Base-by-base conservation (phyloP, 2,797 vertebrate species). In the Phataginus tricuspis region DNA sequence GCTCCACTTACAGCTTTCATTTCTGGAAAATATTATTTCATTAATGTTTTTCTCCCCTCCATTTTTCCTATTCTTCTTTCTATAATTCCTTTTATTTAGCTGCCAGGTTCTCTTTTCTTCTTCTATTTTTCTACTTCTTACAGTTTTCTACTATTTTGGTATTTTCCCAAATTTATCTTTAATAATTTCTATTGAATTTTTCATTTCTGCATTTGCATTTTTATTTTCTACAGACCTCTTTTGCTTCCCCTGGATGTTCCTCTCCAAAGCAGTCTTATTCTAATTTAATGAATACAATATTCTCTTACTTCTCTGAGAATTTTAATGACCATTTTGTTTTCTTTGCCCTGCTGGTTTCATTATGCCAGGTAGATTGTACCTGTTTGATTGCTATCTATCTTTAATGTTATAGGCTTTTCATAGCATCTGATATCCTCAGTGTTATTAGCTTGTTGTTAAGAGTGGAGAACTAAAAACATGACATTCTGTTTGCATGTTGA, bases 201-300 rank as follows among this genome's bases (percentile, higher is more conserved):
- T 74, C 83, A 51, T 88, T 96, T 89, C 66, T 74, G 39, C 25
- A 37, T 79, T 96, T 95, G 45, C 21, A 37, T 86, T 89, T 90
- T 63, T 82, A 37, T 77, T 93, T 94, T 89, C 74, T 75, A 45
- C 42, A 49, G 49, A 79, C 29, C n/a, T 71, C n/a, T 79, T 90
- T 79, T 77, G 6, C 90, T 92, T 92, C 12, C 34, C 39, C 13
- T 80, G 19, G 49, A 37, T 89, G 39, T 79, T 74, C 59, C 13
- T 83, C 25, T 95, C n/a, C 72, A 6, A 27, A 75, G 53, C 45
- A 75, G 0, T 71, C 71, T 79, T 75, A 31, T 59, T 92, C 29
- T 79, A 9, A 7, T 88, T 90, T 83, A 59, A 37, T 45, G 55
- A 94, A 92, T 95, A 64, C 25, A 75, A 0, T 74, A 51, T 83